Evolutionary conservation across 2,888 invertebrate species (phyloP), one percentile per base, ranked within the genome.

Genomic region (Rhopalosiphum nymphaeae): DNA sequence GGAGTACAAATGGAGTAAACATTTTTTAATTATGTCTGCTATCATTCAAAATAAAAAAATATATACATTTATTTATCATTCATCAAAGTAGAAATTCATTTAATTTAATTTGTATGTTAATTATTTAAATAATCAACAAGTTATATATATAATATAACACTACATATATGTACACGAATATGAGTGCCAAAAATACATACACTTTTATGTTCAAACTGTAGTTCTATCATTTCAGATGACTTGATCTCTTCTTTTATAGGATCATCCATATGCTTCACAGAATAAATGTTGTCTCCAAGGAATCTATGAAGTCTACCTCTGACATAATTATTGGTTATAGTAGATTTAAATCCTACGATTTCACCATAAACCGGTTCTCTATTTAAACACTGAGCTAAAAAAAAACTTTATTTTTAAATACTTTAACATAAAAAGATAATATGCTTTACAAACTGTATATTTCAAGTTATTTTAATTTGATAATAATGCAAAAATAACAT

Each of bases 361-460:
- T 94, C 94, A 86, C 94, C 94, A 91, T 86, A 94, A 49, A 67
- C 0, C 25, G 94, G 94, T 67, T 91, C 9, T 94, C 94, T 94
- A 3, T 92, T 88, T 67, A 92, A 88, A n/a, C 29, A 11, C 25
- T 88, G 67, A 42, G 78, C 92, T 88, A 88, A 53, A 88, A 92
- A 46, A 88, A n/a, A 44, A 42, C n/a, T 2, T 25, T n/a, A 21
- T 46, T 61, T 49, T n/a, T 88, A 42, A 87, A 29, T 53, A 87
- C 9, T n/a, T 53, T 25, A 88, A n/a, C 21, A 88, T 9, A 88
- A 36, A 88, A 88, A 53, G 3, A 53, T 36, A 86, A 86, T 46
- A 44, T 85, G 13, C 26, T 26, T 29, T 26, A 26, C 11, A 11
- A 86, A 67, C n/a, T 67, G 16, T 67, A n/a, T 2, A 67, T 67